These are phyloP conservation scores for Apodemus speciosus DNA, from an alignment of 2,113 vertebrate species.

Conservation along the genomic window DNA sequence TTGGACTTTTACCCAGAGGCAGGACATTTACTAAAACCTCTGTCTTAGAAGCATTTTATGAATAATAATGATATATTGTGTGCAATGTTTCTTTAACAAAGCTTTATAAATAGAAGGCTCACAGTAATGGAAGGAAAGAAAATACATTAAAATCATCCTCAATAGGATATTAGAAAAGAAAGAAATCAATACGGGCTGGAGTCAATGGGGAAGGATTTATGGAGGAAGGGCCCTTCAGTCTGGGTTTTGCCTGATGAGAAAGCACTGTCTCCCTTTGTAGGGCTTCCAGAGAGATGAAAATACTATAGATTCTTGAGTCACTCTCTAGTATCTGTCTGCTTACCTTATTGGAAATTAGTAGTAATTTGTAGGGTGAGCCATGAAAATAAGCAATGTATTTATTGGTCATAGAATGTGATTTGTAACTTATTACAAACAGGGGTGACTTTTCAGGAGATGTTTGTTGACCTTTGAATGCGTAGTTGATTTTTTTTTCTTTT, in stretches of 20 bases:
- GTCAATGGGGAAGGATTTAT: background rate
- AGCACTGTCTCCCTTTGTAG: background rate
- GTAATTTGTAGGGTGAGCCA: background rate
- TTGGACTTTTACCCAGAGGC: background rate
- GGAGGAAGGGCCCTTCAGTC: background rate
- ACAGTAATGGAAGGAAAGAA: background rate
- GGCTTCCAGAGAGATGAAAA: background rate
- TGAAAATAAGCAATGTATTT: conserved; percentile 34
- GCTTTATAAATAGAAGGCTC: background rate
- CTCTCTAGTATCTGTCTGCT: background rate
- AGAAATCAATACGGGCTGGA: background rate
- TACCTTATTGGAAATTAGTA: background rate
- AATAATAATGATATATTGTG: background rate
- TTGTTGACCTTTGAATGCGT: conserved; percentile 34
- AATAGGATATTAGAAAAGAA: background rate
- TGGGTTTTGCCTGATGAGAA: background rate
- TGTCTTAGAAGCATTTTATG: background rate
- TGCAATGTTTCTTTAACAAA: background rate
- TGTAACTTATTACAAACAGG: conserved; percentile 9
- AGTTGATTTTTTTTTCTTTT: conserved; percentile 3
- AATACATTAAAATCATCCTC: background rate
- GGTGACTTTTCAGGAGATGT: background rate
- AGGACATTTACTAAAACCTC: background rate
- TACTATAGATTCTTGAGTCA: background rate
- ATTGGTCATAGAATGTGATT: background rate